Evolutionary conservation across 2,797 vertebrate species (phyloP).

Genomic region (Taeniopygia guttata): DNA sequence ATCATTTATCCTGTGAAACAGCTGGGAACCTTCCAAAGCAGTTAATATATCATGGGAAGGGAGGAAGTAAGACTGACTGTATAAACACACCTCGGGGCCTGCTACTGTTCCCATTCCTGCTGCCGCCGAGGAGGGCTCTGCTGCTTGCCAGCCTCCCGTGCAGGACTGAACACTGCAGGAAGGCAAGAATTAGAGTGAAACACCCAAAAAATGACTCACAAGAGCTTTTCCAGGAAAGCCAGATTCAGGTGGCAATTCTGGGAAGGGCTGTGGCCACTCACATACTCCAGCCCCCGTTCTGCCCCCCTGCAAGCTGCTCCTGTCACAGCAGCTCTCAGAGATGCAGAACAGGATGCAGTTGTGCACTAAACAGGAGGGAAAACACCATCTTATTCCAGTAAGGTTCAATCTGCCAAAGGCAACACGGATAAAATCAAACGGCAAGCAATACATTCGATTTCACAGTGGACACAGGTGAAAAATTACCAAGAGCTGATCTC

Average conservation of each 20-base stretch:
- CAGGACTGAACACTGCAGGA: slow-evolving; percentile 42
- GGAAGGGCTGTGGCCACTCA: neutral
- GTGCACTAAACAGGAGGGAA: neutral
- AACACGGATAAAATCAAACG: neutral
- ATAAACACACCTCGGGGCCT: slow-evolving; percentile 75
- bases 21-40: slow-evolving; percentile 73
- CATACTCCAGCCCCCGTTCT: accelerated
- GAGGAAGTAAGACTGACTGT: slow-evolving; percentile 62
- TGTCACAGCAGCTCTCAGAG: neutral
- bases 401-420: neutral
- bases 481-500: neutral
- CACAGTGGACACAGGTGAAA: neutral
- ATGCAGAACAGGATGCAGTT: neutral
- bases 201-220: neutral
- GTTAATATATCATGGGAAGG: slow-evolving; percentile 76
- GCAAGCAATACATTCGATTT: neutral
- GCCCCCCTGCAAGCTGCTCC: neutral
- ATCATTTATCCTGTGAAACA: slow-evolving; percentile 74
- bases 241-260: neutral
- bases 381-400: neutral
- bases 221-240: neutral
- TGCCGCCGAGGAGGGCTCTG: slow-evolving; percentile 48
- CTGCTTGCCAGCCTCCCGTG: slow-evolving; percentile 58
- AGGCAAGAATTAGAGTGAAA: neutral
- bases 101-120: slow-evolving; percentile 70